Percentiles rank a stretch among this genome's conserved stretches.
Evolutionary conservation across 2,888 invertebrate species (phyloP).

Genomic region (Oligia fasciuncula): DNA sequence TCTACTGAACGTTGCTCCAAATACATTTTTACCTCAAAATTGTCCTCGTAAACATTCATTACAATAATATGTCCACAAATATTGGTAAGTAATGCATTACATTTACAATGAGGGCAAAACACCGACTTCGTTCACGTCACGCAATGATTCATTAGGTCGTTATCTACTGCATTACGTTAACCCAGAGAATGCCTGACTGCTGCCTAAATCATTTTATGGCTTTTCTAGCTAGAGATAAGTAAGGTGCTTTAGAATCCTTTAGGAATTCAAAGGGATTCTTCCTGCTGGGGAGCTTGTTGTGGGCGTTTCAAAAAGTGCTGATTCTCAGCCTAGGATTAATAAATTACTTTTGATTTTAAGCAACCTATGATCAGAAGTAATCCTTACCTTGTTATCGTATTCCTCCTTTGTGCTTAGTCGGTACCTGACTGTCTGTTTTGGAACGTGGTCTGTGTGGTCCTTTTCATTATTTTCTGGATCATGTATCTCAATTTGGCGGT

Average conservation of each 20-base stretch:
- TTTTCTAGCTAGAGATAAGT: not conserved
- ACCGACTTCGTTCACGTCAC: constrained; percentile 67
- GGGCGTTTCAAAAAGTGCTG: too few relatives aligned
- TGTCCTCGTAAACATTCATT: constrained; percentile 18
- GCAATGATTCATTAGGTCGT: constrained; percentile 72
- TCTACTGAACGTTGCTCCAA: not conserved
- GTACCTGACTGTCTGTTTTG: not conserved
- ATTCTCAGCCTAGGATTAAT: too few relatives aligned
- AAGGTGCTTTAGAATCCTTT: not conserved
- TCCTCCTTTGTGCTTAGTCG: not conserved
- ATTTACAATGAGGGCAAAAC: constrained; percentile 27
- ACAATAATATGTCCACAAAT: constrained; percentile 22
- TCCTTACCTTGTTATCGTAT: not conserved
- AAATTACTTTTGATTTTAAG: too few relatives aligned
- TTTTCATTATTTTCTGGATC: not conserved
- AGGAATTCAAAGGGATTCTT: not conserved
- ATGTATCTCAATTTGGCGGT: not conserved
- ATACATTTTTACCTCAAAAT: constrained; percentile 1
- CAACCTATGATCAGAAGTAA: not conserved
- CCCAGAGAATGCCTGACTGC: constrained; percentile 18
- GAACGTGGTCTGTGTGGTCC: not conserved
- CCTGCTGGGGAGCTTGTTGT: too few relatives aligned
- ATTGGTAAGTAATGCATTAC: constrained; percentile 43
- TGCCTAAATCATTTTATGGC: not conserved
- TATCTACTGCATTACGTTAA: constrained; percentile 59